These are phyloP conservation scores for Iselma pallidipennis DNA, from an alignment of 2,888 invertebrate species.

Conservation along the genomic window DNA sequence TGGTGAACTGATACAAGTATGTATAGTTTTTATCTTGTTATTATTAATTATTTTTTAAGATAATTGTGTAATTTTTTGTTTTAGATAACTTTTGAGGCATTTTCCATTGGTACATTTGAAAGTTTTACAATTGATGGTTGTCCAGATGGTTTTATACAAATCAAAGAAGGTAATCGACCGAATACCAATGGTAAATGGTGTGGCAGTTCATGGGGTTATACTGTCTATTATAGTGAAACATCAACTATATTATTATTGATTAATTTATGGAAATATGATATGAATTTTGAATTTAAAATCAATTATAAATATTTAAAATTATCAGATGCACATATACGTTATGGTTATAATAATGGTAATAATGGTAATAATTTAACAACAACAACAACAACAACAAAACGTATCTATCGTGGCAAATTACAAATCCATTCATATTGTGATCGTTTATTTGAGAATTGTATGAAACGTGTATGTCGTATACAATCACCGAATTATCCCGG, in stretches of 20 bases:
- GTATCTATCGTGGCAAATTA: constrained; percentile 76
- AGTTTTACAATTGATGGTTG: constrained; percentile 78
- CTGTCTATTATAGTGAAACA: constrained; percentile 81
- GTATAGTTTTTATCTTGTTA: not conserved
- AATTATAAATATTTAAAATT: constrained; percentile 81
- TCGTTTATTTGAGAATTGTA: constrained; percentile 77
- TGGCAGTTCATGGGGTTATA: constrained; percentile 82
- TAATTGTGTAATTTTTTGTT: not conserved
- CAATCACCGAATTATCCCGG: constrained; percentile 92
- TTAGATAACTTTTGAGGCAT: constrained; percentile 82
- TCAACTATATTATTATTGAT: not conserved
- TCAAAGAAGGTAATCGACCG: constrained; percentile 72
- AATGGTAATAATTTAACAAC: not conserved
- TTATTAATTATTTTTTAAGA: not conserved
- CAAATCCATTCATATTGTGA: constrained; percentile 80
- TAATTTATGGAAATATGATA: constrained; percentile 1
- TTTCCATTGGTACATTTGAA: constrained; percentile 79
- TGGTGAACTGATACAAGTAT: constrained; percentile 81
- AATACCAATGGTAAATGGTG: constrained; percentile 81
- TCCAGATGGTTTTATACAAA: constrained; percentile 81
- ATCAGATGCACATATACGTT: constrained; percentile 75
- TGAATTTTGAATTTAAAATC: constrained; percentile 75
- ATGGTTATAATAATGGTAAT: constrained; percentile 67
- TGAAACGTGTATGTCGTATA: constrained; percentile 65
- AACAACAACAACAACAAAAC: constrained; percentile 59